Conservation (phyloP, 2,797 vertebrate genomes). For the Kryptopterus vitreolus region DNA sequence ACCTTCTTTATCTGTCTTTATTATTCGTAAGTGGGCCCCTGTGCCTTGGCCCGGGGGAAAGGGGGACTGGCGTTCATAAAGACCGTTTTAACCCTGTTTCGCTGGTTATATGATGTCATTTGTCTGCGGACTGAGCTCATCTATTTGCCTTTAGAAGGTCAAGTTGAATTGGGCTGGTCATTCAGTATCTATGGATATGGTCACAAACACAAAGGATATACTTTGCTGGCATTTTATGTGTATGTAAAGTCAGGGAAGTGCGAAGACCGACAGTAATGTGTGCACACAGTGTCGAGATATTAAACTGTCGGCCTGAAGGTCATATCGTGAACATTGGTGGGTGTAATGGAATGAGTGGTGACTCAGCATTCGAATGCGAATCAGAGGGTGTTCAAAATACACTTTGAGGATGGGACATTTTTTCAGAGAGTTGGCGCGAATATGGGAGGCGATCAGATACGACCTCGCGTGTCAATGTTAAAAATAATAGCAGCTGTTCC, state of each 20-base stretch:
- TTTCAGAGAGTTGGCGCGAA: too few species aligned
- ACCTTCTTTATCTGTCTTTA: neutral
- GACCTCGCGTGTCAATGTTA: neutral
- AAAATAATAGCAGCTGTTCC: too few species aligned
- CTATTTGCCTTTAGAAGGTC: conserved; percentile 41
- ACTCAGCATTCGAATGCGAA: neutral
- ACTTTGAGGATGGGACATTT: too few species aligned
- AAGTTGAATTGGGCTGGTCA: neutral
- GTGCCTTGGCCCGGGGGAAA: neutral
- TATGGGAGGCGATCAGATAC: neutral
- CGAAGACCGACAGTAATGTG: neutral
- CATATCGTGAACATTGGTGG: neutral
- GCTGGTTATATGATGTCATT: conserved; percentile 41
- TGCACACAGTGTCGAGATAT: neutral
- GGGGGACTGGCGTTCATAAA: too few species aligned
- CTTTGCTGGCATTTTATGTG: neutral
- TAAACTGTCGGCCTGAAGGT: conserved; percentile 29
- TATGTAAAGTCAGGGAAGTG: neutral
- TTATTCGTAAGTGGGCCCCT: neutral
- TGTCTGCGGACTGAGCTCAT: conserved; percentile 40
- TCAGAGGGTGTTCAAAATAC: neutral
- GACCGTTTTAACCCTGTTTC: neutral
- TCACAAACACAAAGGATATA: neutral
- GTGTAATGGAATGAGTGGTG: neutral
- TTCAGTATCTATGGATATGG: conserved; percentile 6